Base-by-base conservation (phyloP, 1,140 invertebrate genomes). In the Listronotus bonariensis region DNA sequence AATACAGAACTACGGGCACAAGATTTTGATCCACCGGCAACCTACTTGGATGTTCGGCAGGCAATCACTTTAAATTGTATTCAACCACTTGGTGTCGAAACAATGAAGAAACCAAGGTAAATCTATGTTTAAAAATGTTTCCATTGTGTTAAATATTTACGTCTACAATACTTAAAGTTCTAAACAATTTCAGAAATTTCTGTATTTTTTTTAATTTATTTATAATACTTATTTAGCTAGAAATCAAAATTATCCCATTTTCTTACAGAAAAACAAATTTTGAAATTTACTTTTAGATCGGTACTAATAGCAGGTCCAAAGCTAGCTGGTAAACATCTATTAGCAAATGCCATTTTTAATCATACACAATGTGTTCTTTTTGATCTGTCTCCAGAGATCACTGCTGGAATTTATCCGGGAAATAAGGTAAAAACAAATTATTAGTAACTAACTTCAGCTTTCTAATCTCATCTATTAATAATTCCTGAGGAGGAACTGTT, bases 311-410 rank as follows among this genome's bases (percentile, higher is more conserved):
- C 85, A 46, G 93, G 93, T 7, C 89, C 91, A 0, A 76, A 81
- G 15, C 89, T 89, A 0, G 87, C 85, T 71, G 93, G 93, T 0
- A 94, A 95, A 78, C 87, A 87, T 59, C 84, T 91, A 75, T 70
- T 95, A 1, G 86, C 92, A 0, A 82, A 93, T 69, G 89, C 90
- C 1, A 84, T 95, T 43, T 93, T 92, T 68, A 87, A 86, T 7
- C 91, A 93, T 79, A 79, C 74, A 5, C 59, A 67, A 59, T 92
- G 92, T 5, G 89, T 91, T 6, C 80, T 95, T 18, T 92, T 96
- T 75, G 92, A 96, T 70, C 79, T 96, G 3, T 89, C 90, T 17
- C 86, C 92, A 3, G 82, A 85, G 5, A 91, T 92, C 65, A 84
- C 92, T 40, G 86, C 82, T 18, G 87, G 86, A 11, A 83, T 92